Conservation (phyloP, 2,797 vertebrate species). For the Cottoperca gobio region DNA sequence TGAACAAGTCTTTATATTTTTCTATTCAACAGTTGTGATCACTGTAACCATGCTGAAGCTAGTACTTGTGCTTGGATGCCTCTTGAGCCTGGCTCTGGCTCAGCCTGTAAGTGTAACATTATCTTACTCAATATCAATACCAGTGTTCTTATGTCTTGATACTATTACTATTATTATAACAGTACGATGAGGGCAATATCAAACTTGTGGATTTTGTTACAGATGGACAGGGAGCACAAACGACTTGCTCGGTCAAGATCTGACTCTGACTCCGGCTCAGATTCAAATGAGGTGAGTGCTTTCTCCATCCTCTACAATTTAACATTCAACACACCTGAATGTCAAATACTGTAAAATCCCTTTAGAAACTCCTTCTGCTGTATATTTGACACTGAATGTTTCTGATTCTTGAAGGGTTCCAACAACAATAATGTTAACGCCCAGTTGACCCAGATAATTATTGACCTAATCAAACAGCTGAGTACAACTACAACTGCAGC, state of each 20-base stretch:
- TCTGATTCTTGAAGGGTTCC: background rate
- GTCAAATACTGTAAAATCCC: background rate
- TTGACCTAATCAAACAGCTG: too few species aligned
- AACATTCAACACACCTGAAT: background rate
- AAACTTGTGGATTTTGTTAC: conserved; percentile 1
- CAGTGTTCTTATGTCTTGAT: background rate
- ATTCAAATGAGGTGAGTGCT: conserved; percentile 2
- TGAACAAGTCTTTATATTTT: background rate
- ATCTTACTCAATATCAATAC: background rate
- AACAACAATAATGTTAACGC: too few species aligned
- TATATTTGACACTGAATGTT: background rate
- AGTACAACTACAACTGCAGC: too few species aligned
- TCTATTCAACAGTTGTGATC: conserved; percentile 14
- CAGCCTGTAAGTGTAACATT: conserved; percentile 48
- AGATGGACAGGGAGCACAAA: conserved; percentile 10
- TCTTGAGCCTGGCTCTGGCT: conserved; percentile 57
- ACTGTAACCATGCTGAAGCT: conserved; percentile 56
- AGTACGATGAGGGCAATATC: background rate
- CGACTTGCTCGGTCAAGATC: conserved; percentile 12
- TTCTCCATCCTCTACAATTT: background rate
- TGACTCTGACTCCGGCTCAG: background rate
- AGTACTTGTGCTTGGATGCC: conserved; percentile 47
- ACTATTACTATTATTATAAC: background rate
- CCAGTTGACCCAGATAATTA: too few species aligned
- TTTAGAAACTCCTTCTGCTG: background rate